phyloP scores from a whole-genome alignment of 2,113 vertebrate genomes.

The cattle (Bos taurus) region ARS-UCD2.0 NC_037332.1:113331001-113331500 shows the following conservation, averaged over 20 bases:
- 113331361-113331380: background rate
- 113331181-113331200: background rate
- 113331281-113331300: background rate
- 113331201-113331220: background rate
- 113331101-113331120: background rate
- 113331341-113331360: background rate
- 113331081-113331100: background rate
- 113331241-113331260: background rate
- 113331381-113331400: background rate
- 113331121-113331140: background rate
- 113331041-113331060: accelerated
- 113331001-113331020: background rate
- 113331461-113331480: background rate
- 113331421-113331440: accelerated
- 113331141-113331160: background rate
- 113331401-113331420: accelerated
- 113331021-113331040: background rate
- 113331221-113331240: background rate
- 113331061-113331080: background rate
- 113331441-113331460: accelerated
- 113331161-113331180: background rate
- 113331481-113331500: background rate
- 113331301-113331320: background rate
- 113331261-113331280: background rate
- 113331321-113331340: background rate